These are phyloP conservation scores for Spheniscus mendiculus DNA, from an alignment of 2,113 vertebrate genomes.

Conservation along the genomic window DNA sequence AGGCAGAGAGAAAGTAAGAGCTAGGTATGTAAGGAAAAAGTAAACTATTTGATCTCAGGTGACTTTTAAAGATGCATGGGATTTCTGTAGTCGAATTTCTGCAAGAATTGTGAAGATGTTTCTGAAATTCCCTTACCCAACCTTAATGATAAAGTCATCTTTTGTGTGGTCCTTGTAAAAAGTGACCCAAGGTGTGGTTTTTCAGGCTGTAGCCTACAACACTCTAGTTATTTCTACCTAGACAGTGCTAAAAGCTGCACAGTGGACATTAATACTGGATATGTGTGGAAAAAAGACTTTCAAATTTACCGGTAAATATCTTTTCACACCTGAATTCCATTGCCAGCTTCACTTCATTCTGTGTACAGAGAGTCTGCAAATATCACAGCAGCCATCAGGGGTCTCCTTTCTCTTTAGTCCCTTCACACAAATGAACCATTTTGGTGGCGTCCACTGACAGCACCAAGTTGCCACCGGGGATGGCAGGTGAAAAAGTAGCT, in stretches of 20 bases:
- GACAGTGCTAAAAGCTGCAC: background rate
- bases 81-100: background rate
- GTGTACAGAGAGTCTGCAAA: background rate
- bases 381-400: constrained; percentile 56
- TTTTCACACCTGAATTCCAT: background rate
- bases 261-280: background rate
- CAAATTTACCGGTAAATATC: background rate
- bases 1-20: background rate
- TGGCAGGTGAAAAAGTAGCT: background rate
- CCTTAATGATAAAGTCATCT: background rate
- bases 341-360: background rate
- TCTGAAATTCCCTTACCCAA: background rate
- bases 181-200: background rate
- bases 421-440: background rate
- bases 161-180: background rate
- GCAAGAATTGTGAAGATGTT: background rate
- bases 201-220: background rate
- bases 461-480: background rate
- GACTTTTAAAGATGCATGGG: background rate
- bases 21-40: background rate
- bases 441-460: background rate
- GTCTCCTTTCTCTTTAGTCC: constrained; percentile 65
- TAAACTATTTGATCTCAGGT: background rate
- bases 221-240: background rate
- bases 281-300: background rate